Conservation (phyloP, 2,888 invertebrate genomes). For the Diaperis boleti region DNA sequence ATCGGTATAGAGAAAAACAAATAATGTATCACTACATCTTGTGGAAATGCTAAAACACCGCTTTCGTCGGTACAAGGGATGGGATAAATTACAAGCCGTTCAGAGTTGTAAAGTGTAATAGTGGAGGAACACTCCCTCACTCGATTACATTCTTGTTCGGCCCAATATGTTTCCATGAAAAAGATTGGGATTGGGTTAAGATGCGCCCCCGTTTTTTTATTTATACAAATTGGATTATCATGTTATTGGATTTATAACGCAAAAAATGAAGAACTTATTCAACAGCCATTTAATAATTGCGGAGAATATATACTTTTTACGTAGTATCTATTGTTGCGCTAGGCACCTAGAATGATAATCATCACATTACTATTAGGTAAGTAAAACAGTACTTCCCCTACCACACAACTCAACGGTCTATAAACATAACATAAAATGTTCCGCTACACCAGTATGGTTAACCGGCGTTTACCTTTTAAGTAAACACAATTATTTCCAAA, state of each 20-base stretch:
- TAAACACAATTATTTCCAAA: slow-evolving; percentile 36
- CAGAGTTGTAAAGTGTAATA: slow-evolving; percentile 39
- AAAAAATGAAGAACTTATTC: too few relatives aligned
- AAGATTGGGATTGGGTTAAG: slow-evolving; percentile 51
- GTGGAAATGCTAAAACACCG: slow-evolving; percentile 39
- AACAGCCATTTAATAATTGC: too few relatives aligned
- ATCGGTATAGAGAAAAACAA: slow-evolving; percentile 24
- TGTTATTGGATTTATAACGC: background rate
- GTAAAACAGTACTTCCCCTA: too few relatives aligned
- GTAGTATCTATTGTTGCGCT: too few relatives aligned
- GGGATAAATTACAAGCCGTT: slow-evolving; percentile 36
- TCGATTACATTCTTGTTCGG: slow-evolving; percentile 49
- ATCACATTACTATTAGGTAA: too few relatives aligned
- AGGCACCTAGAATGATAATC: too few relatives aligned
- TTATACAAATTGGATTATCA: slow-evolving; percentile 8
- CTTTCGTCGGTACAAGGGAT: slow-evolving; percentile 38
- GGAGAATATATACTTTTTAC: too few relatives aligned
- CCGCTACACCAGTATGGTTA: background rate
- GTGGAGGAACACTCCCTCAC: slow-evolving; percentile 44
- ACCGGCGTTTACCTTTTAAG: slow-evolving; percentile 5
- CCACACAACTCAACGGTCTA: too few relatives aligned
- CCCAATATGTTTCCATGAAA: slow-evolving; percentile 48
- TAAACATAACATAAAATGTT: background rate
- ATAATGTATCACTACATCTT: slow-evolving; percentile 29
- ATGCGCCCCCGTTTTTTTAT: slow-evolving; percentile 43